phyloP scores from a whole-genome alignment of 1,140 invertebrate genomes.

The Zaprionus taronus region DNA sequence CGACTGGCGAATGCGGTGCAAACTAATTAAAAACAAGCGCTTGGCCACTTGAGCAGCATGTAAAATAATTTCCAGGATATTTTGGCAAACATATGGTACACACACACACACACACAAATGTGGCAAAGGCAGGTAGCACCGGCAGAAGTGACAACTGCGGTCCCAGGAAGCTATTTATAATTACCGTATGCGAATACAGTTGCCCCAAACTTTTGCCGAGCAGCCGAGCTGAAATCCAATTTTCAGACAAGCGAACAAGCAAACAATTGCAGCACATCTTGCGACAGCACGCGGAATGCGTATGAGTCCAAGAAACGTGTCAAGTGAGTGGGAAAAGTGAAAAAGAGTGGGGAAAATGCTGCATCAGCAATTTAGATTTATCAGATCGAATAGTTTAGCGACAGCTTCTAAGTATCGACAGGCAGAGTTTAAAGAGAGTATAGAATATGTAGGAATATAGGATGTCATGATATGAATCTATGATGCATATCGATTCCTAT shows the following conservation, averaged over 20 bases:
- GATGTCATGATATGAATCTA: too few relatives aligned
- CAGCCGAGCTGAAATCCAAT: constrained; percentile 38
- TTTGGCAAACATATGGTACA: constrained; percentile 16
- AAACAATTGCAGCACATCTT: not conserved
- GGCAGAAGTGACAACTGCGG: constrained; percentile 28
- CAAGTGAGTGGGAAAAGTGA: not conserved
- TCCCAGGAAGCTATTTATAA: constrained; percentile 51
- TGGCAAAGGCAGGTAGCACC: not conserved
- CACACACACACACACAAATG: constrained; percentile 6
- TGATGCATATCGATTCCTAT: too few relatives aligned
- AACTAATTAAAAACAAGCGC: constrained; percentile 59
- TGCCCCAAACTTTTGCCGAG: constrained; percentile 40
- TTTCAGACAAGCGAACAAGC: not conserved
- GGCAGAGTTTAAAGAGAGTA: too few relatives aligned
- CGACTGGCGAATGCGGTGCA: constrained; percentile 33
- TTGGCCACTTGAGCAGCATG: constrained; percentile 51
- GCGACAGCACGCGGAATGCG: too few relatives aligned
- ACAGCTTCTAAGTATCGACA: too few relatives aligned
- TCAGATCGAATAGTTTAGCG: too few relatives aligned
- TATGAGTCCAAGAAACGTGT: not conserved
- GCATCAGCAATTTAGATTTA: not conserved
- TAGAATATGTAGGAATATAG: too few relatives aligned
- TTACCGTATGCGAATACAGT: constrained; percentile 43
- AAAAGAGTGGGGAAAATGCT: not conserved
- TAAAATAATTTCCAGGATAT: constrained; percentile 47